These are phyloP conservation scores for Lepidotrigona ventralis DNA, from an alignment of 1,140 invertebrate genomes.

Conservation along the genomic window DNA sequence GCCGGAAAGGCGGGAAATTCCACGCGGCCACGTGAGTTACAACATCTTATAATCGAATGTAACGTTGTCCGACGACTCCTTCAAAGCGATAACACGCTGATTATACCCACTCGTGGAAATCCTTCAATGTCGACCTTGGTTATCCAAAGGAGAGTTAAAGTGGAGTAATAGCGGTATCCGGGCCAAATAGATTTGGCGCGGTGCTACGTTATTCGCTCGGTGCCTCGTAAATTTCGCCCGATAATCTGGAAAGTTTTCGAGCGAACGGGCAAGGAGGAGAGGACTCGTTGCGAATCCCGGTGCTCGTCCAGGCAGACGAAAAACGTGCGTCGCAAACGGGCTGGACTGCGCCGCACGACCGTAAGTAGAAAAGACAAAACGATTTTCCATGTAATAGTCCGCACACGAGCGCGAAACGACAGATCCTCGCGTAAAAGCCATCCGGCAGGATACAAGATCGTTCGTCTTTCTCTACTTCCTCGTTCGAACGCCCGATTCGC, in stretches of 20 bases:
- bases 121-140: constrained; percentile 53
- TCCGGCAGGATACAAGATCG: too few species aligned
- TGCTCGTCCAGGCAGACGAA: constrained; percentile 37
- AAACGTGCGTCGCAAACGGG: constrained; percentile 33
- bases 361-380: background rate
- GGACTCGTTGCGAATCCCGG: constrained; percentile 35
- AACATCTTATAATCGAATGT: background rate
- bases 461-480: too few species aligned
- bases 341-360: background rate
- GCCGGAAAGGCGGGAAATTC: background rate
- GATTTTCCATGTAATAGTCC: background rate
- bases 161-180: constrained; percentile 51
- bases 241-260: constrained; percentile 63
- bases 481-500: background rate
- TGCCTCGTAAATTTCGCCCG: constrained; percentile 52
- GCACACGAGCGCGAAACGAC: too few species aligned
- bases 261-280: constrained; percentile 35
- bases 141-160: constrained; percentile 1
- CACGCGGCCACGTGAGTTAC: background rate
- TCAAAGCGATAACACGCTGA: constrained; percentile 9
- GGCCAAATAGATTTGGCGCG: constrained; percentile 64
- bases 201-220: constrained; percentile 28
- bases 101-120: constrained; percentile 33
- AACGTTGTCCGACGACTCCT: background rate
- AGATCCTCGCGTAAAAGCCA: background rate